phyloP scores from a whole-genome alignment of 2,797 vertebrate species.

The Selene dorsalis region DNA sequence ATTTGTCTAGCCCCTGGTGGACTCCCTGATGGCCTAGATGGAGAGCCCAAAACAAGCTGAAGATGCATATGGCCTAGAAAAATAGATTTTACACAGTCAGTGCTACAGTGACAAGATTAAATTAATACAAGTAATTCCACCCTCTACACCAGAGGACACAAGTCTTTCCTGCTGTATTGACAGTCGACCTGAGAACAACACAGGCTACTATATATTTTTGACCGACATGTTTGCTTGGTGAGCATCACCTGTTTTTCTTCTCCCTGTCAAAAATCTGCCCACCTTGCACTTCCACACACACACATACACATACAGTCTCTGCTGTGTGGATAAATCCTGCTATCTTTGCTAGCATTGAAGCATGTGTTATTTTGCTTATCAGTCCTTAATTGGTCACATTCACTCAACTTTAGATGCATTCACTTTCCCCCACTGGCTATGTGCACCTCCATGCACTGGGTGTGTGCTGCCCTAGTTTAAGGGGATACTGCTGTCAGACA shows the following conservation, averaged over 20 bases:
- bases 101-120: conserved; percentile 23
- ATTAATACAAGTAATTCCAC: background rate
- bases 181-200: background rate
- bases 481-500: too few species aligned
- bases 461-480: too few species aligned
- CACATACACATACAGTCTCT: background rate
- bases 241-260: background rate
- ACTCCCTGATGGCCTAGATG: conserved; percentile 74
- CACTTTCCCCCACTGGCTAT: too few species aligned
- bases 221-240: background rate
- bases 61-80: conserved; percentile 71
- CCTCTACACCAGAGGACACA: too few species aligned
- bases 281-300: background rate
- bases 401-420: background rate
- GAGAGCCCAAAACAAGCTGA: conserved; percentile 62
- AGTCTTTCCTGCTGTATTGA: background rate
- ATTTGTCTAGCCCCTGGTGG: conserved; percentile 69
- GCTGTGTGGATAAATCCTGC: background rate
- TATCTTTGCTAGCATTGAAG: background rate
- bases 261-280: background rate
- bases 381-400: background rate
- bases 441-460: too few species aligned
- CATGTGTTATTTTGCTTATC: background rate
- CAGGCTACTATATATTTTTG: background rate
- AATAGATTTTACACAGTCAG: conserved; percentile 49